Evolutionary conservation across 1,140 invertebrate genomes (phyloP).

Genomic region (Eriosoma lanigerum): DNA sequence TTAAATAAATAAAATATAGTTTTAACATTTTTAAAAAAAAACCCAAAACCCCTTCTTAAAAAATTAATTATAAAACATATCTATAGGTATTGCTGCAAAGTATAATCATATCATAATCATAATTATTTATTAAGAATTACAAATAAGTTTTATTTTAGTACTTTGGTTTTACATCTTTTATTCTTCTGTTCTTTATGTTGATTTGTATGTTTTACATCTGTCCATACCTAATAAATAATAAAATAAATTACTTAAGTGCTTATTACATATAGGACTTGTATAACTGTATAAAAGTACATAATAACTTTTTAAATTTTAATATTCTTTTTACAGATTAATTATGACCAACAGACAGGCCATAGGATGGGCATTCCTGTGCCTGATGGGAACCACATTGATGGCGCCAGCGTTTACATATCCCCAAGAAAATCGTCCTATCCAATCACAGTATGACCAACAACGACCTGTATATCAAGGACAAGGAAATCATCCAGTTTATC

Average conservation of each 20-base stretch:
- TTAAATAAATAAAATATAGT: background rate
- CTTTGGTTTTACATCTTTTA: background rate
- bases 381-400: slow-evolving; percentile 54
- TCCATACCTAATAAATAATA: background rate
- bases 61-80: background rate
- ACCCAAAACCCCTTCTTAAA: too few relatives aligned
- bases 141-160: background rate
- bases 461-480: slow-evolving; percentile 30
- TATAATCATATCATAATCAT: too few relatives aligned
- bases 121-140: too few relatives aligned
- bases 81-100: background rate
- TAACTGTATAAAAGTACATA: too few relatives aligned
- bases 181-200: background rate
- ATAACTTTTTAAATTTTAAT: background rate
- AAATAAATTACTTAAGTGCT: background rate
- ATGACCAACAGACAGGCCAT: slow-evolving; percentile 55
- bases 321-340: slow-evolving; percentile 48
- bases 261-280: background rate
- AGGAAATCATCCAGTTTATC: slow-evolving; percentile 46
- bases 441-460: slow-evolving; percentile 39
- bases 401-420: slow-evolving; percentile 55
- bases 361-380: slow-evolving; percentile 56
- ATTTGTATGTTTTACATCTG: background rate
- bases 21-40: background rate
- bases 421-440: slow-evolving; percentile 41